phyloP scores from a whole-genome alignment of 2,113 vertebrate genomes.

The Sardina pilchardus region DNA sequence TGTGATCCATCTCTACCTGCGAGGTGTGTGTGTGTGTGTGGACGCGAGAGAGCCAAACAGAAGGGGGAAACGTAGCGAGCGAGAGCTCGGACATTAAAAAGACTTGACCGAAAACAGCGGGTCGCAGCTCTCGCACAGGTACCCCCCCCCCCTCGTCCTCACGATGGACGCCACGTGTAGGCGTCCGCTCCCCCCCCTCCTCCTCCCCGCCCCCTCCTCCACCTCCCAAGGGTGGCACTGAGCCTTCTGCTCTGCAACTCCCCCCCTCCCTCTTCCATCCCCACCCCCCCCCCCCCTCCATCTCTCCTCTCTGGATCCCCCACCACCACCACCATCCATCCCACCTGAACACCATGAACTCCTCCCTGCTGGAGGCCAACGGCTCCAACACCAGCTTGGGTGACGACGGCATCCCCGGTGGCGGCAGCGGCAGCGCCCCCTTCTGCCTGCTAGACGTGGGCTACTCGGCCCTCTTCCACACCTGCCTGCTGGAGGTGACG shows the following conservation, averaged over 20 bases:
- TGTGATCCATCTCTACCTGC: slow-evolving; percentile 21
- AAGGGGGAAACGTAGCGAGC: not conserved
- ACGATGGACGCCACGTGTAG: not conserved
- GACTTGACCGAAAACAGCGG: not conserved
- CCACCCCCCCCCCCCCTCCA: not conserved
- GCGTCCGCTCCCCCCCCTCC: not conserved
- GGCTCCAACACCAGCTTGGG: slow-evolving; percentile 69
- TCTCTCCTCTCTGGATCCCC: not conserved
- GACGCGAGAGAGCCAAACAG: slow-evolving; percentile 31
- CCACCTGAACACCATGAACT: slow-evolving; percentile 87
- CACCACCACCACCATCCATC: not conserved
- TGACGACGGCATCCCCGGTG: slow-evolving; percentile 41
- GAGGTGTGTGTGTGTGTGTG: not conserved
- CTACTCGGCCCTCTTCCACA: slow-evolving; percentile 82
- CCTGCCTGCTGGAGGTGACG: slow-evolving; percentile 91
- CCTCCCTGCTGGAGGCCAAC: slow-evolving; percentile 66
- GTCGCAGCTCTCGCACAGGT: not conserved
- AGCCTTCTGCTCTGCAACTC: slow-evolving; percentile 31
- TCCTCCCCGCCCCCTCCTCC: not conserved
- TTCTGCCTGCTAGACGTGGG: slow-evolving; percentile 91
- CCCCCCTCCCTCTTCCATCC: not conserved
- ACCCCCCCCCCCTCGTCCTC: too few species aligned
- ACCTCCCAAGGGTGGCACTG: not conserved
- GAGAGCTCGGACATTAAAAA: not conserved
- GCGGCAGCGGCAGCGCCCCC: slow-evolving; percentile 53